Evolutionary conservation across 1,140 invertebrate species (phyloP).

Genomic region (Pectinophora gossypiella): DNA sequence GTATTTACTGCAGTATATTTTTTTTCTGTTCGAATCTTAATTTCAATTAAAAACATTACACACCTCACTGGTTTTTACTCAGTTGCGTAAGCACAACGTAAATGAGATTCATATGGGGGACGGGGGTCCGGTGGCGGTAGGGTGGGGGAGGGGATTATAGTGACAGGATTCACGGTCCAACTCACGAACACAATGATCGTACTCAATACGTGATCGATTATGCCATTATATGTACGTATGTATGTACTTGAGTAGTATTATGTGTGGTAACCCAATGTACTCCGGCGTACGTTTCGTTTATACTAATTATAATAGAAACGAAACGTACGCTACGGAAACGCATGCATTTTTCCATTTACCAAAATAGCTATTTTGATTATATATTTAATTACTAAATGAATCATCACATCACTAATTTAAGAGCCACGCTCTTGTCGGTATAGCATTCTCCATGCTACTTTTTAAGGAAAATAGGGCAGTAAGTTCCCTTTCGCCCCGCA

Average conservation of each 20-base stretch:
- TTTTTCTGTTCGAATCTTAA: conserved; percentile 14
- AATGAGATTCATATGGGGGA: conserved; percentile 60
- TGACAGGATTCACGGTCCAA: conserved; percentile 71
- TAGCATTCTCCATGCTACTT: too few species aligned
- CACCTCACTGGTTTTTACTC: conserved; percentile 52
- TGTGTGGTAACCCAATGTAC: neutral
- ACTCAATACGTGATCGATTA: conserved; percentile 72
- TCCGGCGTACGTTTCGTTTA: too few species aligned
- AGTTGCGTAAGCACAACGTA: conserved; percentile 66
- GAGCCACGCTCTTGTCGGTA: too few species aligned
- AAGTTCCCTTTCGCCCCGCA: too few species aligned
- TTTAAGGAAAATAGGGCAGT: too few species aligned
- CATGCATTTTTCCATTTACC: too few species aligned
- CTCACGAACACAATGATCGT: conserved; percentile 65
- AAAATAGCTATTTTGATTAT: too few species aligned
- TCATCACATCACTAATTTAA: too few species aligned
- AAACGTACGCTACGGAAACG: too few species aligned
- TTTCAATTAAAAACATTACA: conserved; percentile 46
- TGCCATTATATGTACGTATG: conserved; percentile 45
- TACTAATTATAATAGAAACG: too few species aligned
- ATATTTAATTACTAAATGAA: too few species aligned
- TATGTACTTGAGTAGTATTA: conserved; percentile 17
- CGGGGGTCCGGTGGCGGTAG: conserved; percentile 34
- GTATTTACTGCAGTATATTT: too few species aligned
- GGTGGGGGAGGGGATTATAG: conserved; percentile 28